These are phyloP conservation scores for Conus betulinus DNA, from an alignment of 1,140 invertebrate genomes.

Conservation along the genomic window DNA sequence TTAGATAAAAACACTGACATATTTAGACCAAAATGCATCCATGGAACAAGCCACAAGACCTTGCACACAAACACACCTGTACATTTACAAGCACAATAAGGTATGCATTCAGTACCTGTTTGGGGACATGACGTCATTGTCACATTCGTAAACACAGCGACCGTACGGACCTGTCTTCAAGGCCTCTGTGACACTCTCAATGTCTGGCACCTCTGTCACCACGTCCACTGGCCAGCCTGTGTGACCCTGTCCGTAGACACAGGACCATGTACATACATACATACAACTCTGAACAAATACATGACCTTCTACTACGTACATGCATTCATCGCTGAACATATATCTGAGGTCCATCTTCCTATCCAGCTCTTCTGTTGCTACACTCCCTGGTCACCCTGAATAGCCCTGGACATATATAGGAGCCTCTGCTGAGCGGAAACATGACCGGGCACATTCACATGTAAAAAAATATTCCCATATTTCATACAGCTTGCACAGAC, in stretches of 20 bases:
- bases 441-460: too few species aligned
- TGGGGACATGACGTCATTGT: conserved; percentile 77
- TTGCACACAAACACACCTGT: neutral
- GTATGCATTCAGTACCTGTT: conserved; percentile 65
- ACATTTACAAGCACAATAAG: neutral
- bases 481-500: too few species aligned
- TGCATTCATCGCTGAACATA: too few species aligned
- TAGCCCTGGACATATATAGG: too few species aligned
- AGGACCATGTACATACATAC: neutral
- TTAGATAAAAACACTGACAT: neutral
- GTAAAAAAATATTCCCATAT: too few species aligned
- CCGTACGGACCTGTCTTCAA: conserved; percentile 73
- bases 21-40: neutral
- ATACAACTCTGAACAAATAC: neutral
- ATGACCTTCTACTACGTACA: too few species aligned
- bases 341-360: too few species aligned
- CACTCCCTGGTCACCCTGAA: too few species aligned
- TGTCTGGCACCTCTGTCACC: conserved; percentile 69
- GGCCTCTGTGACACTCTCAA: conserved; percentile 73
- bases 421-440: too few species aligned
- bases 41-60: neutral
- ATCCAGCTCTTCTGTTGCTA: too few species aligned
- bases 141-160: conserved; percentile 75
- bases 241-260: conserved; percentile 46
- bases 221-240: conserved; percentile 70